phyloP scores from a whole-genome alignment of 2,888 invertebrate genomes.

The Tupiocoris notatus region DNA sequence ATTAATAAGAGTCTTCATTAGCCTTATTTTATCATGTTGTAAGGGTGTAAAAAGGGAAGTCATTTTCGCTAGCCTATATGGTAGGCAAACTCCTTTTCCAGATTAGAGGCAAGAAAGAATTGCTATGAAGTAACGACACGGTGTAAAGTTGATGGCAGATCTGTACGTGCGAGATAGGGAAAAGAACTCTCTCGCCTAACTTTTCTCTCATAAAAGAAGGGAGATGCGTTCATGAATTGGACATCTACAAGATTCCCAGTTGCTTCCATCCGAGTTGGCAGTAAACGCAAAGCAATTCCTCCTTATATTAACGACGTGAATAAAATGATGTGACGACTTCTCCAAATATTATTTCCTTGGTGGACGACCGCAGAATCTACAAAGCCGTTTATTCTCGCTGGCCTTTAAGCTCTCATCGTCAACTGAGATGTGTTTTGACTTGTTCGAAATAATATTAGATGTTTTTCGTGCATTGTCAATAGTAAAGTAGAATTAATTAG shows the following conservation, averaged over 20 bases:
- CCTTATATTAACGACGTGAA: slow-evolving; percentile 22
- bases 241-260: slow-evolving; percentile 20
- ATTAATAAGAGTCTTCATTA: slow-evolving; percentile 31
- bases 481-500: no score
- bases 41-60: slow-evolving; percentile 2
- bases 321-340: slow-evolving; percentile 18
- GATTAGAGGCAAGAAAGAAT: slow-evolving; percentile 4
- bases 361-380: no score
- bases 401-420: no score
- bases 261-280: background rate
- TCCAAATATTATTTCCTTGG: slow-evolving; percentile 15
- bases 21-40: slow-evolving; percentile 20
- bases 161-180: slow-evolving; percentile 27
- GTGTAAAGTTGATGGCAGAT: slow-evolving; percentile 16
- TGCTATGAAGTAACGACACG: slow-evolving; percentile 15
- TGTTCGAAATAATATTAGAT: no score
- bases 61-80: background rate
- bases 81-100: background rate
- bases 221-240: slow-evolving; percentile 4
- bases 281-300: slow-evolving; percentile 13
- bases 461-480: no score
- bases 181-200: background rate
- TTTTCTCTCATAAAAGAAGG: background rate
- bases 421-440: no score
- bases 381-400: no score